Base-by-base conservation (phyloP, 2,797 vertebrate genomes). In the Vespertilio murinus region DNA sequence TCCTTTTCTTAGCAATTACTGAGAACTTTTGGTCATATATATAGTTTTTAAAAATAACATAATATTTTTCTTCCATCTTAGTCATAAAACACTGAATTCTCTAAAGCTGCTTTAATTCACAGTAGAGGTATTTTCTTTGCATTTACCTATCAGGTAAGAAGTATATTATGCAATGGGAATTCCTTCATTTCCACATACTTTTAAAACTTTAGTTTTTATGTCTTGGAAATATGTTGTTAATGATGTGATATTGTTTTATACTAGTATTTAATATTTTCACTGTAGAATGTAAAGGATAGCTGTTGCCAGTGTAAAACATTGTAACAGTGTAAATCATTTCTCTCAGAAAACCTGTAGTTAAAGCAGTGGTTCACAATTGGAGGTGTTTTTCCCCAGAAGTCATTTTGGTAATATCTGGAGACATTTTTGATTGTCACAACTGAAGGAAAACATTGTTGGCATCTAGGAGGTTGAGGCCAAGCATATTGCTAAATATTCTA, bases 21-120 rank as follows among this genome's bases (percentile, higher is more conserved):
- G 33, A 74, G 38, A 77, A 54, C 13, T 79, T 89, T 77, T 77
- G 22, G 40, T 75, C 71, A 28, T 92, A 64, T 89, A 11, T 42
- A 85, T 6, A 89, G 59, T 64, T 93, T 93, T 78, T n/a, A 38
- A 73, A 77, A 73, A 30, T n/a, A 52, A 61, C 0, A 20, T 85
- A 59, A 16, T 77, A 65, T 74, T 90, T 95, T 84, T 33, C 61
- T 94, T 67, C 67, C 25, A 59, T 87, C 28, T 85, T 78, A 85
- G 42, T 80, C n/a, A 33, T 88, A 86, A 85, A 89, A 83, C 86
- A 52, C 18, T 83, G 38, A 75, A 11, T 93, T 96, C 23, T 87
- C 40, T 93, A 45, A 87, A 59, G 8, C 38, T 81, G 40, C 52
- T 87, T 89, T 73, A 30, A 52, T 77, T 89, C 2, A 88, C 17